Conservation (phyloP, 2,888 invertebrate genomes). For the Girardia tigrina region DNA sequence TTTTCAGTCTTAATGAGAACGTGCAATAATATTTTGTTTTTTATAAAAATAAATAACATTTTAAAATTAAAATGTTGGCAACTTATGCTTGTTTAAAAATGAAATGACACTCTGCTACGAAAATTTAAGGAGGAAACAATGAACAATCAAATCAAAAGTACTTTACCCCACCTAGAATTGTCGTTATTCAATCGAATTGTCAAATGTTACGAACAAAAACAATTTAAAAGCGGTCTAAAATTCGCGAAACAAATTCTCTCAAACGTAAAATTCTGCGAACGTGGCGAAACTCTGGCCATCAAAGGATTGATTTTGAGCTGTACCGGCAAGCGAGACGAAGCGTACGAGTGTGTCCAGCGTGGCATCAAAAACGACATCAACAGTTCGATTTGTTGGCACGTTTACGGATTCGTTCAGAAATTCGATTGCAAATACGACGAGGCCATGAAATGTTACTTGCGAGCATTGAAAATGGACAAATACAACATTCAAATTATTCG, state of each 20-base stretch:
- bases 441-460: conserved; percentile 95
- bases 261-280: conserved; percentile 81
- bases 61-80: too few relatives aligned
- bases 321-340: conserved; percentile 89
- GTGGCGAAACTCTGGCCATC: conserved; percentile 96
- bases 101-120: too few relatives aligned
- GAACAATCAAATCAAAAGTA: conserved; percentile 16
- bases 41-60: too few relatives aligned
- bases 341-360: conserved; percentile 84
- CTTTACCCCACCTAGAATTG: neutral
- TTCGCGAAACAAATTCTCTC: conserved; percentile 95
- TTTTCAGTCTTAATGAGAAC: too few relatives aligned
- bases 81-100: too few relatives aligned
- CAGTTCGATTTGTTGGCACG: conserved; percentile 99
- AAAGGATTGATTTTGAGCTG: conserved; percentile 94
- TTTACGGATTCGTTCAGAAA: conserved; percentile 83
- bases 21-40: too few relatives aligned
- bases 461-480: conserved; percentile 95
- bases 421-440: conserved; percentile 98
- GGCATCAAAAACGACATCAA: conserved; percentile 86
- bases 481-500: conserved; percentile 93
- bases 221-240: conserved; percentile 98
- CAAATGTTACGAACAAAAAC: conserved; percentile 98
- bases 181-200: neutral
- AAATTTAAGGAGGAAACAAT: too few relatives aligned